Conservation (phyloP, 2,113 vertebrate genomes). For the Lepidothrix coronata region DNA sequence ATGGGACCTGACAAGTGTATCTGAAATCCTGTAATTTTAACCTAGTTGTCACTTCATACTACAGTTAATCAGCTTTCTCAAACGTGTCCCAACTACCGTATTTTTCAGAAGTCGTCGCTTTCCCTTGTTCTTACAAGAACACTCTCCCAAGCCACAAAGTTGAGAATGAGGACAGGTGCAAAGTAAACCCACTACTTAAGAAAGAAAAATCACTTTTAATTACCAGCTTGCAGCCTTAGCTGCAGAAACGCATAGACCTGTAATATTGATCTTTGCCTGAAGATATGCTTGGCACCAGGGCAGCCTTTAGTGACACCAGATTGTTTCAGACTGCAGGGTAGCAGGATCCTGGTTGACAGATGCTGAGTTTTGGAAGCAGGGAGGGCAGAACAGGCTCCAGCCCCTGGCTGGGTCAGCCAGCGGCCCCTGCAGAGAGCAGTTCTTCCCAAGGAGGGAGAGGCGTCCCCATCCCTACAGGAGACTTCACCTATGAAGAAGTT, state of each 20-base stretch:
- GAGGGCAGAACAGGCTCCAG: background rate
- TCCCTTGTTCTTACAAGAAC: background rate
- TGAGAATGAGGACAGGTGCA: background rate
- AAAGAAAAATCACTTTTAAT: slow-evolving; percentile 30
- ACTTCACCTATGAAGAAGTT: background rate
- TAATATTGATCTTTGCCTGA: background rate
- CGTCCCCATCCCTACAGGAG: rapidly evolving
- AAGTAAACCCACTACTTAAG: background rate
- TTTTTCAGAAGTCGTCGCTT: background rate
- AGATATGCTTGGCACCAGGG: background rate
- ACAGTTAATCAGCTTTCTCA: background rate
- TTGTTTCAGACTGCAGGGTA: background rate
- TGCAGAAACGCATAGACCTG: background rate
- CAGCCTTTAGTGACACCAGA: background rate
- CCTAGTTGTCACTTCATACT: background rate
- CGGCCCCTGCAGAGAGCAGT: background rate
- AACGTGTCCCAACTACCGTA: background rate
- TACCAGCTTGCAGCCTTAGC: slow-evolving; percentile 6
- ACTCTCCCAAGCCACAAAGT: background rate
- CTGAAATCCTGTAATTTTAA: slow-evolving; percentile 1
- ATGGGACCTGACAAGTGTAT: background rate
- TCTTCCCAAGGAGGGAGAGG: background rate
- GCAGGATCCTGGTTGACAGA: background rate
- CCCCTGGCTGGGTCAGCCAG: background rate
- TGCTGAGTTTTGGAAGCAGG: background rate